Base-by-base conservation (phyloP, 2,888 invertebrate species). In the Netelia virgata region DNA sequence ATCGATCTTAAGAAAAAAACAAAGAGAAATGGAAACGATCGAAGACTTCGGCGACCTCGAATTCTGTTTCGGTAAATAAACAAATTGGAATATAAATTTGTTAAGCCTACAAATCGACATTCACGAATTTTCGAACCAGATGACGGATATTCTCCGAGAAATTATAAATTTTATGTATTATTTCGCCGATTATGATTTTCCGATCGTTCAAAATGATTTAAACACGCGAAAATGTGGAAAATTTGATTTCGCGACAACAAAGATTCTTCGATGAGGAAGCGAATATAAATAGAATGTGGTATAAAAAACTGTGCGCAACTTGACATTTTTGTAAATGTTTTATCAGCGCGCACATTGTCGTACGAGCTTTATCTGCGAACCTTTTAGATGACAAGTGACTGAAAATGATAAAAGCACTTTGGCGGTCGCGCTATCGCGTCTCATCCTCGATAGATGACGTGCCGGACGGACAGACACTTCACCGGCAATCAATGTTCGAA, bases 401-500 rank as follows among this genome's bases (percentile, higher is more conserved):
- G 16, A 53, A 66, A 79, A 23, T 20, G 80, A 80, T 74, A 77
- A 80, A 81, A 59, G 57, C 61, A 55, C 68, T 76, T 76, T 2
- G 61, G 16, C 5, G 68, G 14, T 72, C 50, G 74, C 43, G 74
- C 53, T 84, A 73, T 84, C 73, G 59, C 23, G 43, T 53, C 61
- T 55, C 63, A 41, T 64, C 14, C 47, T 68, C 69, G 41, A 81
- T 70, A 18, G 59, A 53, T 43, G 63, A 64, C 53, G 57, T 9
- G 18, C 9, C 14, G 16, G 61, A 76, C 53, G 50, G 76, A 59
- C 53, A 59, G 70, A 66, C 80, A 76, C 75, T 80, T 59, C 64
- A 76, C 55, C 84, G 63, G 43, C 70, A 77, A 84, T 84, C 80
- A 69, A 80, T 76, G 79, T 73, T 82, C 72, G 47, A 57, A 57